These are phyloP conservation scores for Sarcophaga peregrina DNA, from an alignment of 1,140 invertebrate species.

Conservation along the genomic window DNA sequence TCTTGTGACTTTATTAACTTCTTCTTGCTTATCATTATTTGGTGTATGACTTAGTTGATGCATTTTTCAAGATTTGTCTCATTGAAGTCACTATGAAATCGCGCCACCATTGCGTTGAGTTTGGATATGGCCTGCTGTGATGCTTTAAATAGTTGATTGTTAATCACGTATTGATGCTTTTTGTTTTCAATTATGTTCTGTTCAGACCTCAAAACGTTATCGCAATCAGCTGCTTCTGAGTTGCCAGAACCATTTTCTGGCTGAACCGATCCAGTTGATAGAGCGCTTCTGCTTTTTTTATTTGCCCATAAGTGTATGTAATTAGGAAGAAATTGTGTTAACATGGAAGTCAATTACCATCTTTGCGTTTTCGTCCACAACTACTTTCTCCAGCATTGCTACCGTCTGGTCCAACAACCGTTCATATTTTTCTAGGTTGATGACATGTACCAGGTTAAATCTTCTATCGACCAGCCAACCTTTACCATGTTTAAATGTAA, in stretches of 20 bases:
- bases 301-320: background rate
- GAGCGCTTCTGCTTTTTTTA: background rate
- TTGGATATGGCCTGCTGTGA: background rate
- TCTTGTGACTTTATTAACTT: background rate
- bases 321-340: background rate
- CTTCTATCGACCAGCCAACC: background rate
- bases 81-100: background rate
- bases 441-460: background rate
- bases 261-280: background rate
- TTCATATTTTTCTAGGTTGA: background rate
- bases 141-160: background rate
- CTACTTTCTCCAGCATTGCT: background rate
- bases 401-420: background rate
- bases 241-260: background rate
- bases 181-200: background rate
- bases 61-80: background rate
- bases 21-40: background rate
- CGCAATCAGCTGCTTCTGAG: background rate
- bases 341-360: background rate
- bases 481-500: background rate
- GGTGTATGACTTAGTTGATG: background rate
- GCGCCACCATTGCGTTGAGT: background rate
- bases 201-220: background rate
- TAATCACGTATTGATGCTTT: background rate
- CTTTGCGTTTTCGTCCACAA: background rate